phyloP scores from a whole-genome alignment of 1,140 invertebrate species.

The Physella acuta region DNA sequence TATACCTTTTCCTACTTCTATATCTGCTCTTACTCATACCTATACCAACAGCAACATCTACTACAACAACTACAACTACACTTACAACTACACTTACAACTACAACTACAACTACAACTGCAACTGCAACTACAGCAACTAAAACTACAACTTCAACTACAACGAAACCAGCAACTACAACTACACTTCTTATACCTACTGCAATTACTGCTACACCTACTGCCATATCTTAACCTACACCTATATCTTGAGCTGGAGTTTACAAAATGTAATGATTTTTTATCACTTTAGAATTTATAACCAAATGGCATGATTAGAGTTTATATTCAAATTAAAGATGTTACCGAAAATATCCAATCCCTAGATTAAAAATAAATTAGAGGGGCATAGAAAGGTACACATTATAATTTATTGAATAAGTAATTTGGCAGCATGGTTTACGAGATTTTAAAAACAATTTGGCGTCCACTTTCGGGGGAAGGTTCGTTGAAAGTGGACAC shows the following conservation, averaged over 20 bases:
- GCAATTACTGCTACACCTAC: slow-evolving; percentile 1
- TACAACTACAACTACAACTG: neutral
- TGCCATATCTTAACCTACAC: neutral
- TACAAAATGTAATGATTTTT: no score
- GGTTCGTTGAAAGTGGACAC: no score
- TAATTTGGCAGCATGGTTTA: no score
- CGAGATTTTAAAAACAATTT: no score
- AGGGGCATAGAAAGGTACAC: no score
- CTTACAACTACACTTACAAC: neutral
- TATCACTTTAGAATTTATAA: no score
- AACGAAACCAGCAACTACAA: neutral
- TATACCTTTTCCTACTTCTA: neutral
- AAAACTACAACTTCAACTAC: neutral
- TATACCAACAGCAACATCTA: neutral
- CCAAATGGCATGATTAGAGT: no score
- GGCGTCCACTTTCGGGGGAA: no score
- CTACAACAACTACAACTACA: neutral
- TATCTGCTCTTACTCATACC: neutral
- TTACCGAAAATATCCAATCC: no score
- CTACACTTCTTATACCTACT: neutral
- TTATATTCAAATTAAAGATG: no score
- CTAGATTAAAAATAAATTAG: no score
- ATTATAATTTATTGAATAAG: no score
- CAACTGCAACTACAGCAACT: neutral
- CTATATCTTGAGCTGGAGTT: neutral